These are phyloP conservation scores for Boulengeromyrus knoepffleri DNA, from an alignment of 2,113 vertebrate species.

Conservation along the genomic window DNA sequence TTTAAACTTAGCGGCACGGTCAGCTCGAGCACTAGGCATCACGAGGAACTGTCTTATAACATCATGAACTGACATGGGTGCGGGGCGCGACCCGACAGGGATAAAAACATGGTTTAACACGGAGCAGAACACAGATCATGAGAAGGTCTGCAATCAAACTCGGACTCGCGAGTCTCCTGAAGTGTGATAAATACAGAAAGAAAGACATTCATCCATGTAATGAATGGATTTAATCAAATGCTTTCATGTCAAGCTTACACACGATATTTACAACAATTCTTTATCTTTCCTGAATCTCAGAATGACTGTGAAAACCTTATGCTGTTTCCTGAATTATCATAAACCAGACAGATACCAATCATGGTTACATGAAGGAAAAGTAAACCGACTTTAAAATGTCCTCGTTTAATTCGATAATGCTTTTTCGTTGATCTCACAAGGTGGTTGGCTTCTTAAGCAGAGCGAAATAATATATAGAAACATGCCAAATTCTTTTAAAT, in stretches of 20 bases:
- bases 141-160: background rate
- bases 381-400: background rate
- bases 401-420: background rate
- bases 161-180: background rate
- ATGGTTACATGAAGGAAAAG: background rate
- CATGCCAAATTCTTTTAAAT: background rate
- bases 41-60: background rate
- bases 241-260: constrained; percentile 8
- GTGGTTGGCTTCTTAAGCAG: background rate
- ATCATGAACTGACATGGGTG: background rate
- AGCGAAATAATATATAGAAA: background rate
- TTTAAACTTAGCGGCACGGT: background rate
- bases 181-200: background rate
- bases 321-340: background rate
- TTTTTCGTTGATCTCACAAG: background rate
- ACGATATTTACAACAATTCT: constrained; percentile 28
- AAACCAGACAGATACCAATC: background rate
- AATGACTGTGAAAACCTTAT: background rate
- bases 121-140: background rate
- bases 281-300: background rate
- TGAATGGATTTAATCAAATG: background rate
- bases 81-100: background rate
- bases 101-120: background rate
- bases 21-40: background rate
- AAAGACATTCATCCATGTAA: background rate